These are phyloP conservation scores for Muscicapa comitata DNA, from an alignment of 2,797 vertebrate species.

Conservation along the genomic window DNA sequence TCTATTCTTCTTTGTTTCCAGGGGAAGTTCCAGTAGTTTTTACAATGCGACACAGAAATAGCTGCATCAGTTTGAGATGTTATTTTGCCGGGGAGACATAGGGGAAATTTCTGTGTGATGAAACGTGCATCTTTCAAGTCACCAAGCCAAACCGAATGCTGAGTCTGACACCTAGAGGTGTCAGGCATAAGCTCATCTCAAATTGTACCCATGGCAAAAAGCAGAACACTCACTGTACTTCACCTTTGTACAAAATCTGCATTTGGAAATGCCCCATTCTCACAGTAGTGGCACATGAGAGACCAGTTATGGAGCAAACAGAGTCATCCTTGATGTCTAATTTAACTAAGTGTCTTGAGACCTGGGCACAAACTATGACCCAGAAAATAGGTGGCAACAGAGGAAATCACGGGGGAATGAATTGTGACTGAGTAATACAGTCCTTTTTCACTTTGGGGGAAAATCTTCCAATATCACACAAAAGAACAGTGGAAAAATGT, in stretches of 20 bases:
- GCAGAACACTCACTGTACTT: background rate
- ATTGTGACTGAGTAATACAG: background rate
- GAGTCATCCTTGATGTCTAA: background rate
- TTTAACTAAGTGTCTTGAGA: background rate
- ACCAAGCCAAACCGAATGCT: background rate
- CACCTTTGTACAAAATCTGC: background rate
- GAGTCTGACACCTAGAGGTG: conserved; percentile 22
- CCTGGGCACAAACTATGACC: background rate
- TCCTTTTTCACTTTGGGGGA: background rate
- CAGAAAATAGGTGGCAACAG: background rate
- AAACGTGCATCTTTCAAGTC: background rate
- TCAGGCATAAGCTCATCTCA: background rate
- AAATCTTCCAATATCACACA: background rate
- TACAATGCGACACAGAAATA: background rate
- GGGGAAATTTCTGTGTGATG: background rate
- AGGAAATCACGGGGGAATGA: background rate
- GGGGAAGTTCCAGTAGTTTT: background rate
- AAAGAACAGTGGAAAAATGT: background rate
- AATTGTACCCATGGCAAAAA: background rate
- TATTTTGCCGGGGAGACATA: background rate
- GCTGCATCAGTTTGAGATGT: background rate
- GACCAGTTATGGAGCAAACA: background rate
- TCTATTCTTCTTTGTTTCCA: background rate
- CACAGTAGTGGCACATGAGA: background rate
- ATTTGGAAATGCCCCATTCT: background rate